These are phyloP conservation scores for Coccyzus lansbergi DNA, from an alignment of 2,797 vertebrate genomes.

Conservation along the genomic window DNA sequence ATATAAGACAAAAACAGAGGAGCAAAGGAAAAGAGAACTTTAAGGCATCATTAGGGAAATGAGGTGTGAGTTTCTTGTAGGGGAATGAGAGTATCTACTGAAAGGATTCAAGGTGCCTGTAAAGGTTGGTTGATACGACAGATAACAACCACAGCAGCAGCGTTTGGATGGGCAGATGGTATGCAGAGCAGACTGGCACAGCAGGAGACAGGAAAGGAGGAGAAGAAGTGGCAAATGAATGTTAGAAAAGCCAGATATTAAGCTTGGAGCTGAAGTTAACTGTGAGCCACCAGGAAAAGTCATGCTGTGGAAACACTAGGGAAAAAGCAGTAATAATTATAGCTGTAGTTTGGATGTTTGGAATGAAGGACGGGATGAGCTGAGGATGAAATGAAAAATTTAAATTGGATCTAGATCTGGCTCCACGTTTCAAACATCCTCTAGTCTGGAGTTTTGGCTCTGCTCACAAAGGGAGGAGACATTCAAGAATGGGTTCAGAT, in stretches of 20 bases:
- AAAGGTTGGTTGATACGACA: not conserved
- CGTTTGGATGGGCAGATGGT: not conserved
- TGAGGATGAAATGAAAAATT: not conserved
- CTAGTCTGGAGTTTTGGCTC: not conserved
- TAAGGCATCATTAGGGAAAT: not conserved
- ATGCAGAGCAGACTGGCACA: not conserved
- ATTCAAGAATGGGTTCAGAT: not conserved
- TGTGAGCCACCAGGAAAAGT: not conserved
- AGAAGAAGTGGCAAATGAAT: not conserved
- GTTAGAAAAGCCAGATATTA: not conserved
- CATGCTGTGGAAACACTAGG: not conserved
- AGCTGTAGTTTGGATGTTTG: not conserved
- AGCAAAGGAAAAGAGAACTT: not conserved
- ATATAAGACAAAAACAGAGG: not conserved
- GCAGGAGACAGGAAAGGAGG: not conserved
- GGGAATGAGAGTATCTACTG: not conserved
- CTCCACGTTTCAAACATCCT: constrained; percentile 4
- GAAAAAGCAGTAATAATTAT: not conserved
- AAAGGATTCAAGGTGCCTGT: not conserved
- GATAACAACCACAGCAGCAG: not conserved
- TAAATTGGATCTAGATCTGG: not conserved
- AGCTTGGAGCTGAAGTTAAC: not conserved
- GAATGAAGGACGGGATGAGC: not conserved
- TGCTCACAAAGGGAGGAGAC: not conserved
- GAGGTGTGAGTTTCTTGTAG: not conserved